phyloP scores from a whole-genome alignment of 2,888 invertebrate genomes.

The Apodemia mormo region DNA sequence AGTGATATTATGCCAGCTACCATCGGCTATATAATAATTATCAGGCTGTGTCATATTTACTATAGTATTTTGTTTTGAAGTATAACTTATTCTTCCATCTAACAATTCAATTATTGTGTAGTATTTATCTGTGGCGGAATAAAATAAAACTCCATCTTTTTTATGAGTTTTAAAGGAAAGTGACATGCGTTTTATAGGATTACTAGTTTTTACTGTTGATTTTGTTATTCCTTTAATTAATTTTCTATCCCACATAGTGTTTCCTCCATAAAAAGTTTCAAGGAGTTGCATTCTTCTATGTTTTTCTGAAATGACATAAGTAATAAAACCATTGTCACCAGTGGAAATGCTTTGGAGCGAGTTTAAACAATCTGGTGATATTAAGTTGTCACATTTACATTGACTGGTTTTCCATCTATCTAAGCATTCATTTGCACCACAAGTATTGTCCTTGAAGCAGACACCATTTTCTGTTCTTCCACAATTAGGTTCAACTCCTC shows the following conservation, averaged over 20 bases:
- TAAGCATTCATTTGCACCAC: constrained; percentile 86
- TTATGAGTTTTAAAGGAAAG: constrained; percentile 91
- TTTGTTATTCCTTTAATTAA: constrained; percentile 52
- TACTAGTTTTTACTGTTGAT: constrained; percentile 56
- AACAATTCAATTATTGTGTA: constrained; percentile 91
- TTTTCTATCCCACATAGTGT: constrained; percentile 84
- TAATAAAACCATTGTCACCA: constrained; percentile 88
- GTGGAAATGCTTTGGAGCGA: constrained; percentile 91
- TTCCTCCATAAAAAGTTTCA: constrained; percentile 88
- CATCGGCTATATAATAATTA: constrained; percentile 86
- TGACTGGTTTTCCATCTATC: constrained; percentile 91
- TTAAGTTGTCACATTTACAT: constrained; percentile 86
- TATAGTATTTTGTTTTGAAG: constrained; percentile 88
- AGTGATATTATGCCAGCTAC: constrained; percentile 94
- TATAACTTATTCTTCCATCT: constrained; percentile 89
- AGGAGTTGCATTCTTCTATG: constrained; percentile 93
- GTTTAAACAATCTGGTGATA: constrained; percentile 90
- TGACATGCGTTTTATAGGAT: constrained; percentile 87
- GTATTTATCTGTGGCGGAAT: constrained; percentile 92
- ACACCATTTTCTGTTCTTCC: constrained; percentile 85
- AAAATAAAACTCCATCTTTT: constrained; percentile 90
- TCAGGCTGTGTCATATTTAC: constrained; percentile 91
- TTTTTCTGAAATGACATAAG: constrained; percentile 90
- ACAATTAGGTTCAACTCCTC: constrained; percentile 89
- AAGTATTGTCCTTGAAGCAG: constrained; percentile 82